These are phyloP conservation scores for Manacus vitellinus DNA, from an alignment of 2,113 vertebrate species.

Conservation along the genomic window DNA sequence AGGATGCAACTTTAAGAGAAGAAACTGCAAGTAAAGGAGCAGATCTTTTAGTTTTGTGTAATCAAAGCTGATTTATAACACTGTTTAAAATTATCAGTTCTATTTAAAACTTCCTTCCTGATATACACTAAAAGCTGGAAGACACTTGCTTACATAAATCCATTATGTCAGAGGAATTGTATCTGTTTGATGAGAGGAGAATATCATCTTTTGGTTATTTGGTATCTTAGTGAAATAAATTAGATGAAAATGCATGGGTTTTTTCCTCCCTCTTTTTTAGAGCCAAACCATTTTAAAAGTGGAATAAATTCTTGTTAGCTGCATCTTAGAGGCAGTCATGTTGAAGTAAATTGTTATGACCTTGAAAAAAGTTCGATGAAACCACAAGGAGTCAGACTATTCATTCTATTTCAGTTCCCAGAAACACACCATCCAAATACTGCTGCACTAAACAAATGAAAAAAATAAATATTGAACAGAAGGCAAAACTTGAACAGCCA, in stretches of 20 bases:
- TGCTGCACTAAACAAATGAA: not conserved
- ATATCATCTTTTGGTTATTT: not conserved
- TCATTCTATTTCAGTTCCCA: not conserved
- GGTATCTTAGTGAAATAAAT: not conserved
- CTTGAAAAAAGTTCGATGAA: conserved; percentile 26
- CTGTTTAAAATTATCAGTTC: not conserved
- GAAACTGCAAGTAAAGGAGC: not conserved
- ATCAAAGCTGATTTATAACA: not conserved
- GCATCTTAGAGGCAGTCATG: not conserved
- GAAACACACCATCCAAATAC: not conserved
- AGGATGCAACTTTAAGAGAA: not conserved
- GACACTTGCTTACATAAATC: not conserved
- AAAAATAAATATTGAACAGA: conserved; percentile 15
- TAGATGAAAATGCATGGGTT: not conserved
- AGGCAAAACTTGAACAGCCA: not conserved
- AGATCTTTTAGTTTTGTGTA: not conserved
- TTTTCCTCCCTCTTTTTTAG: not conserved
- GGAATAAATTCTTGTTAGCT: not conserved
- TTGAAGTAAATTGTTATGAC: conserved; percentile 10
- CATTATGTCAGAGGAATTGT: not conserved
- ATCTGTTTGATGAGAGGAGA: not conserved
- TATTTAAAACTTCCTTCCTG: conserved; percentile 2
- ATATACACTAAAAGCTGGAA: not conserved
- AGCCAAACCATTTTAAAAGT: not conserved
- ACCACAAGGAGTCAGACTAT: conserved; percentile 22